A percentile compares a stretch with the other conserved stretches of the same genome.
phyloP scores from a whole-genome alignment of 2,113 vertebrate genomes.

The Anguilla japonica region DNA sequence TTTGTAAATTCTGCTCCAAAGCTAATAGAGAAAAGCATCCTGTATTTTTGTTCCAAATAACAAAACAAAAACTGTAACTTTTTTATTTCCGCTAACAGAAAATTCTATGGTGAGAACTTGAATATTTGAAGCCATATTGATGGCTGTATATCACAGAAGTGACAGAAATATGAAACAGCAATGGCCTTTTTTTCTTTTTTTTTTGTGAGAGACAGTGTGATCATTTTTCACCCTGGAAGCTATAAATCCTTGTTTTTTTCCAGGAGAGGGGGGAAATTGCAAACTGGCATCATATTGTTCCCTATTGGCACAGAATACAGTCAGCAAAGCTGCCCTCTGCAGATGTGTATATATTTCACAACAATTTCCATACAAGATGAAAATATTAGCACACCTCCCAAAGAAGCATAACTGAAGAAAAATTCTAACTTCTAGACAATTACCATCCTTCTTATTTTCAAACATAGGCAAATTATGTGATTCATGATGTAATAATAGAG shows the following conservation, averaged over 20 bases:
- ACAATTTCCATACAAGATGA: constrained; percentile 13
- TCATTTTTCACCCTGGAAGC: constrained; percentile 30
- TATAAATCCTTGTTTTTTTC: constrained; percentile 27
- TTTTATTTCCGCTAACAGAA: not conserved
- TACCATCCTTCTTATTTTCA: constrained; percentile 21
- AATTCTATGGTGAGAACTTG: not conserved
- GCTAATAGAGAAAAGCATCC: not conserved
- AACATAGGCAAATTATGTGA: constrained; percentile 20
- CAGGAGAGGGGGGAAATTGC: not conserved
- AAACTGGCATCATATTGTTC: constrained; percentile 16
- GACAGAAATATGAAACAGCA: constrained; percentile 27
- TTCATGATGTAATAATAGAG: constrained; percentile 19
- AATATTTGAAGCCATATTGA: constrained; percentile 14
- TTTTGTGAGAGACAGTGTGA: constrained; percentile 18
- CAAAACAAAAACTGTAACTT: not conserved
- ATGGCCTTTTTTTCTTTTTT: constrained; percentile 13
- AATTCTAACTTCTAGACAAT: constrained; percentile 6
- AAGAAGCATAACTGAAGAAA: not conserved
- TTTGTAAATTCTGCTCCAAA: not conserved
- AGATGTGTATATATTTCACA: constrained; percentile 19
- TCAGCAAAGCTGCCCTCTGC: constrained; percentile 1
- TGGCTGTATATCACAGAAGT: constrained; percentile 20
- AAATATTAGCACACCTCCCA: constrained; percentile 23
- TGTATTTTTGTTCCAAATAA: not conserved
- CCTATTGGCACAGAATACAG: not conserved